These are phyloP conservation scores for Drosophila lutescens DNA, from an alignment of 2,888 invertebrate genomes.

Conservation along the genomic window DNA sequence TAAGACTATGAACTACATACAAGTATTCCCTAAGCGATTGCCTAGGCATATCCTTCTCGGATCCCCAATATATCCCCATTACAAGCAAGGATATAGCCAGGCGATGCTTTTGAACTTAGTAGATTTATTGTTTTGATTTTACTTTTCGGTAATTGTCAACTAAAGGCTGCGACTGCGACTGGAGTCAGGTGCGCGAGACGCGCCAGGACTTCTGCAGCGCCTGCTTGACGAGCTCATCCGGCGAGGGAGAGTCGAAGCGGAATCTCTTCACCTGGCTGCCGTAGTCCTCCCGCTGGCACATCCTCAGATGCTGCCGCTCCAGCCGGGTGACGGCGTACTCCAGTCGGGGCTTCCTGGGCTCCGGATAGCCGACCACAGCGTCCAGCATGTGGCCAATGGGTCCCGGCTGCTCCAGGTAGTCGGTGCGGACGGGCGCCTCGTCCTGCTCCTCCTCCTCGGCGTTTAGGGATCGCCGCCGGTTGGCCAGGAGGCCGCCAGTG, in stretches of 20 bases:
- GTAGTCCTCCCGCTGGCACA: conserved; percentile 53
- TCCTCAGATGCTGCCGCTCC: conserved; percentile 53
- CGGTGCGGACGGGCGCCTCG: neutral
- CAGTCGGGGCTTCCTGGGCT: conserved; percentile 41
- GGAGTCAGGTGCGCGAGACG: conserved; percentile 56
- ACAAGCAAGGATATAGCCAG: no score
- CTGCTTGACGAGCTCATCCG: conserved; percentile 79
- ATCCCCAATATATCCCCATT: no score
- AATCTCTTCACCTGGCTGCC: conserved; percentile 72
- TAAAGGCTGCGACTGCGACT: neutral
- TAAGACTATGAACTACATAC: no score
- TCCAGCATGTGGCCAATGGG: conserved; percentile 55
- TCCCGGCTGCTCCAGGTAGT: conserved; percentile 25
- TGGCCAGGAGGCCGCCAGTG: conserved; percentile 6
- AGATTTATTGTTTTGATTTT: conserved; percentile 15
- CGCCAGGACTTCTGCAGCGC: conserved; percentile 69
- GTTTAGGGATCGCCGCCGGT: neutral
- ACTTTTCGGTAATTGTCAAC: conserved; percentile 30
- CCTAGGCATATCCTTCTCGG: no score
- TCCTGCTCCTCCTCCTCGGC: neutral
- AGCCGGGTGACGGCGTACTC: conserved; percentile 39
- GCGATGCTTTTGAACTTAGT: neutral
- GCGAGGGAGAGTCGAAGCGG: conserved; percentile 79
- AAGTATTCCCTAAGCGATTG: no score
- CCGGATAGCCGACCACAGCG: conserved; percentile 50